These are phyloP conservation scores for Oostethus manadensis DNA, from an alignment of 2,113 vertebrate genomes.

Conservation along the genomic window DNA sequence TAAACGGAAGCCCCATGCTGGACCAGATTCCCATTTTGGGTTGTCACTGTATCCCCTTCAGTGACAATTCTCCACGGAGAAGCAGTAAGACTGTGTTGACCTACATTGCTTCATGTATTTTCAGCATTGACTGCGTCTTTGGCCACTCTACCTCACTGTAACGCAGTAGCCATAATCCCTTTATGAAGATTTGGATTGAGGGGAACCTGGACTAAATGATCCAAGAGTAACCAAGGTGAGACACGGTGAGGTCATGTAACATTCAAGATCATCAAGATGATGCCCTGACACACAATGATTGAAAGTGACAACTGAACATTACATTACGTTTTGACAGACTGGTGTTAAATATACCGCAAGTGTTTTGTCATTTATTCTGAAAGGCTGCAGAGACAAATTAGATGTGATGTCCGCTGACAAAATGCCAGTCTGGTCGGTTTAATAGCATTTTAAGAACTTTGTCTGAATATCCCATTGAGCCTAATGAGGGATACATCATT, in stretches of 20 bases:
- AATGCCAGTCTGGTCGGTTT: slow-evolving; percentile 15
- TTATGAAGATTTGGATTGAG: slow-evolving; percentile 22
- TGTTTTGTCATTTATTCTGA: slow-evolving; percentile 3
- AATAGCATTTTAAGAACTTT: slow-evolving; percentile 42
- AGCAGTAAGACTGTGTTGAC: slow-evolving; percentile 46
- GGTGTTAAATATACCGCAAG: not conserved
- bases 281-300: not conserved
- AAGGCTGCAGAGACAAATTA: slow-evolving; percentile 4
- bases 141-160: slow-evolving; percentile 12
- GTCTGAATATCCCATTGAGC: slow-evolving; percentile 40
- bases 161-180: slow-evolving; percentile 36
- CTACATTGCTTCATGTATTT: slow-evolving; percentile 46
- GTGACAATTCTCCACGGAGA: slow-evolving; percentile 24
- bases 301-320: not conserved
- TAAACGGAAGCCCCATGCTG: slow-evolving; percentile 6
- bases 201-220: slow-evolving; percentile 1
- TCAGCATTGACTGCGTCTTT: slow-evolving; percentile 16
- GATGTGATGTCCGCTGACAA: slow-evolving; percentile 26
- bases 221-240: slow-evolving; percentile 38
- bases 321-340: not conserved
- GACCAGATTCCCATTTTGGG: slow-evolving; percentile 24
- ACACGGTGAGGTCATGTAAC: slow-evolving; percentile 7
- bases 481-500: slow-evolving; percentile 47
- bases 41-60: slow-evolving; percentile 24
- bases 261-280: not conserved